Evolutionary conservation across 2,888 invertebrate genomes (phyloP).

Genomic region (Drosophila kuntzei): DNA sequence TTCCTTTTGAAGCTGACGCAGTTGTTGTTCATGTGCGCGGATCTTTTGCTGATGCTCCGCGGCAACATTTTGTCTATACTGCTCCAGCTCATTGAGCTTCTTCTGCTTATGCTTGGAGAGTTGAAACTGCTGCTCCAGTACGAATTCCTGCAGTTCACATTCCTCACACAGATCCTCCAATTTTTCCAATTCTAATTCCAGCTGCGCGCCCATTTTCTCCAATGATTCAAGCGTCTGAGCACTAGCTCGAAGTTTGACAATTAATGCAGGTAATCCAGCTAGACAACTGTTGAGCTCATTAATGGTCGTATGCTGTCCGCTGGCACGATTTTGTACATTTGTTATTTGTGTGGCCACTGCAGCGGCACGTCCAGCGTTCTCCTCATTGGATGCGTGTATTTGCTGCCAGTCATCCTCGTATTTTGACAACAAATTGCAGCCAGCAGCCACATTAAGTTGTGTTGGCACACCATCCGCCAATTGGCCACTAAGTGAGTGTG

Average conservation of each 20-base stretch:
- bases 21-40: conserved; percentile 86
- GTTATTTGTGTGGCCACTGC: conserved; percentile 86
- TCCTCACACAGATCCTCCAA: conserved; percentile 89
- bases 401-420: conserved; percentile 89
- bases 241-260: conserved; percentile 84
- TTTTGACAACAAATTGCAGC: conserved; percentile 88
- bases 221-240: conserved; percentile 85
- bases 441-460: conserved; percentile 87
- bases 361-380: conserved; percentile 87
- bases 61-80: conserved; percentile 86
- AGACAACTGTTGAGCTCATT: conserved; percentile 81
- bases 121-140: conserved; percentile 88
- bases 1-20: conserved; percentile 87
- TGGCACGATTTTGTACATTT: conserved; percentile 82
- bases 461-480: conserved; percentile 72
- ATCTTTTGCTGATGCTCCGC: conserved; percentile 87
- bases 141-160: conserved; percentile 88
- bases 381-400: conserved; percentile 88
- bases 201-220: conserved; percentile 86
- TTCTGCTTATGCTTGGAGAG: conserved; percentile 88
- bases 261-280: conserved; percentile 81
- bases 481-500: conserved; percentile 39
- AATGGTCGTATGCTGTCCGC: conserved; percentile 69
- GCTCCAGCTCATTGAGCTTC: conserved; percentile 87
- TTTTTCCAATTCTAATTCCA: conserved; percentile 87